Base-by-base conservation (phyloP, 2,113 vertebrate genomes). In the Gymnarchus niloticus region DNA sequence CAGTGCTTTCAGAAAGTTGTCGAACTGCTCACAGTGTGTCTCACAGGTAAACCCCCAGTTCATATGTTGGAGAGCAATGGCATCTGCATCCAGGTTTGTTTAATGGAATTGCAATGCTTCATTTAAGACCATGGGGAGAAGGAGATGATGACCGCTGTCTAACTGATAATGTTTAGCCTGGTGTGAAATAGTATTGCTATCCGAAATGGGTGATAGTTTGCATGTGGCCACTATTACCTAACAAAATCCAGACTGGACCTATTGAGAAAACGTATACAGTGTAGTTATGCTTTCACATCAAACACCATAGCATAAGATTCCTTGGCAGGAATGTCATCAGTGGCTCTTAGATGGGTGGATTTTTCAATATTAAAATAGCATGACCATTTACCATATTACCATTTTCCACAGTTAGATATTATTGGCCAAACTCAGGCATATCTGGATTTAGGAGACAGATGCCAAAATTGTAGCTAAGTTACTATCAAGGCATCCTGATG, bases 1-100 rank as follows among this genome's bases (percentile, higher is more conserved):
- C 93, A 90, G 89, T 90, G 88, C 95, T 95, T 95, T 91, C 92
- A 93, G 90, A 93, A 93, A 88, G 89, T 87, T 90, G 89, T 92
- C 46, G 2, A 83, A 93, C 93, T 91, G 91, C 93, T 93, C 90
- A 89, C 88, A 90, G 88, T 89, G 91, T 90, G 90, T 87, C 85
- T 28, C 85, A 88, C 88, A 92, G 90, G 82, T 23, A 84, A 83
- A 0, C 51, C n/a, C 83, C 90, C 56, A 89, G 86, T 91, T 91
- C 91, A 90, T 85, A 91, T 90, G 87, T 84, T 87, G 89, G 76
- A 49, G 28, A 52, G 46, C 10, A 33, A 80, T 77, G 48, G 41
- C n/a, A 25, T 84, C 65, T 77, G 61, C 14, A 52, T 80, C 51
- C 17, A 54, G 19, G 56, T n/a, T 57, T 57, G 21, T 57, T 19